A percentile compares a stretch with the other conserved stretches of the same genome.
phyloP scores from a whole-genome alignment of 2,797 vertebrate species.

The Schizopygopsis pylzovi region DNA sequence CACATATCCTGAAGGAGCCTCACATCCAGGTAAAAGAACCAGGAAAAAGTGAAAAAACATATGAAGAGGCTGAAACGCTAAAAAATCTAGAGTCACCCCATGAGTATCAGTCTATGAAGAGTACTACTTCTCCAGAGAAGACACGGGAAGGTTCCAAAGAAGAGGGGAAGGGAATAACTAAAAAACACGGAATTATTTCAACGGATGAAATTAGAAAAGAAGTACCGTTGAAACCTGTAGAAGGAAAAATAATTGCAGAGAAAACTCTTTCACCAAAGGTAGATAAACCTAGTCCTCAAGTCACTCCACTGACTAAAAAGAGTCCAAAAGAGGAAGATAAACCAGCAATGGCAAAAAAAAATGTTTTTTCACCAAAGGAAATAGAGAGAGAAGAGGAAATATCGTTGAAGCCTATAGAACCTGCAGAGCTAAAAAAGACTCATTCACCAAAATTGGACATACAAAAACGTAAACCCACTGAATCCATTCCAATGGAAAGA shows the following conservation, averaged over 20 bases:
- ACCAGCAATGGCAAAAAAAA: neutral
- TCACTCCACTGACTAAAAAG: slow-evolving; percentile 18
- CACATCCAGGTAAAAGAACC: slow-evolving; percentile 44
- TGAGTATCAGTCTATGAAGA: slow-evolving; percentile 46
- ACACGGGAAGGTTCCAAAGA: slow-evolving; percentile 50
- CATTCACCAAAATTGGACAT: slow-evolving; percentile 65
- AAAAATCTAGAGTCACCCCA: slow-evolving; percentile 47
- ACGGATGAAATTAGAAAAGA: slow-evolving; percentile 55
- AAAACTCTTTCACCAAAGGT: slow-evolving; percentile 59
- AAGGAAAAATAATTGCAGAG: slow-evolving; percentile 38
- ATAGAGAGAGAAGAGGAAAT: slow-evolving; percentile 36
- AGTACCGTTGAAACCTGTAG: slow-evolving; percentile 58
- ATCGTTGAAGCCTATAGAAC: slow-evolving; percentile 59
- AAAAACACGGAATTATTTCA: slow-evolving; percentile 46
- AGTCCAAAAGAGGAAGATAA: slow-evolving; percentile 54
- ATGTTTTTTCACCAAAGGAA: neutral
- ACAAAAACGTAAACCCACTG: slow-evolving; percentile 58
- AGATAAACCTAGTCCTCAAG: slow-evolving; percentile 45
- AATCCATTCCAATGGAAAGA: slow-evolving; percentile 60
- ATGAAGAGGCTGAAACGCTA: slow-evolving; percentile 48
- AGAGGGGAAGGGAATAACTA: slow-evolving; percentile 56
- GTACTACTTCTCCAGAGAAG: slow-evolving; percentile 47
- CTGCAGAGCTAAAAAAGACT: slow-evolving; percentile 68
- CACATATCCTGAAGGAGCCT: slow-evolving; percentile 23
- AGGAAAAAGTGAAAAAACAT: slow-evolving; percentile 38